A percentile compares a stretch with the other conserved stretches of the same genome.
phyloP scores from a whole-genome alignment of 1,140 invertebrate species.

The Riptortus pedestris region DNA sequence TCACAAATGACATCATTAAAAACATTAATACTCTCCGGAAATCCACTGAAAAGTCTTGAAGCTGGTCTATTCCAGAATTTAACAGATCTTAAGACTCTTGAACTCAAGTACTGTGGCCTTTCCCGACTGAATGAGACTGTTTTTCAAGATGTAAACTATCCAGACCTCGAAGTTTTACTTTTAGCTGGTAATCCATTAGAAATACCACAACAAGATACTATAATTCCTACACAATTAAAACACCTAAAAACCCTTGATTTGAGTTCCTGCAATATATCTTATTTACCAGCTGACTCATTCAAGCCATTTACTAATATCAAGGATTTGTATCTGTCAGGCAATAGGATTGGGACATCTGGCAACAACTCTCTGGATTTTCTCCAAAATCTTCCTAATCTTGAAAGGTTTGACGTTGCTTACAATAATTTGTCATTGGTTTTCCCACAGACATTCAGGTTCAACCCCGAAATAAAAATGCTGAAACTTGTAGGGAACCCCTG shows the following conservation, averaged over 20 bases:
- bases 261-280: slow-evolving; percentile 51
- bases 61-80: slow-evolving; percentile 56
- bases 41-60: slow-evolving; percentile 53
- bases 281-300: slow-evolving; percentile 50
- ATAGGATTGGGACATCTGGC: slow-evolving; percentile 41
- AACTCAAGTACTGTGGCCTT: slow-evolving; percentile 56
- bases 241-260: slow-evolving; percentile 52
- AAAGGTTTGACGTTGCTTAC: slow-evolving; percentile 50
- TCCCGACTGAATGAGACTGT: slow-evolving; percentile 49
- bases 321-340: slow-evolving; percentile 49
- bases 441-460: slow-evolving; percentile 43
- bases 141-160: slow-evolving; percentile 52
- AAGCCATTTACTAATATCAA: slow-evolving; percentile 50
- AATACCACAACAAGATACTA: slow-evolving; percentile 40
- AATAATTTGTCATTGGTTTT: slow-evolving; percentile 51
- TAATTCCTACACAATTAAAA: slow-evolving; percentile 53
- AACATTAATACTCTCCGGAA: slow-evolving; percentile 54
- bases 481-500: slow-evolving; percentile 59
- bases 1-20: slow-evolving; percentile 57
- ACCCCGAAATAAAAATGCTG: slow-evolving; percentile 45
- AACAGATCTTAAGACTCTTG: slow-evolving; percentile 51
- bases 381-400: slow-evolving; percentile 45
- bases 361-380: slow-evolving; percentile 45
- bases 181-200: slow-evolving; percentile 55
- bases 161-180: slow-evolving; percentile 54